Base-by-base conservation (phyloP, 2,888 invertebrate genomes). In the Neoscelio sp. region DNA sequence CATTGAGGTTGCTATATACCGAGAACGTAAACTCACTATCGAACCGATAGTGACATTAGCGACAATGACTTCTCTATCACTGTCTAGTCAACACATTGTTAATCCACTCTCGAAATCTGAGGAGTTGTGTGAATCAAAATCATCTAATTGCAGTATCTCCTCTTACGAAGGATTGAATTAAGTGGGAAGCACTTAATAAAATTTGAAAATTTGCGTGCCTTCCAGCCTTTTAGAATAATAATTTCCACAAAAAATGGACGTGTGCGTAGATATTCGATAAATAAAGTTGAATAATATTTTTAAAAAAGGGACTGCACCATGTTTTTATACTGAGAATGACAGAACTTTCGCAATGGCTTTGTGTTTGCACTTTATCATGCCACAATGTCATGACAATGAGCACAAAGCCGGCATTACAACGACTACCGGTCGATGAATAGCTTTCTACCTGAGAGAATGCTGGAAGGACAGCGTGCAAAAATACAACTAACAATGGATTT, bases 11-110 rank as follows among this genome's bases (percentile, higher is more conserved):
- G 84, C 85, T 86, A 84, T 87, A 85, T 85, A 85, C 84, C 85
- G 84, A 83, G 86, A 87, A 85, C 87, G 86, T 86, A 86, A 89
- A 89, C 88, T 88, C 88, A 87, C 87, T 89, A 88, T 89, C 87
- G 87, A 85, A 73, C 85, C 84, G 87, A 88, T 88, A 87, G 84
- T 84, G 84, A 88, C 87, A 84, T 82, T 80, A 84, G 80, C 76
- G 77, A 82, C 78, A 76, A 79, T 80, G 79, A 79, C 78, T 78
- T 50, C 80, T 78, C 68, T 78, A 71, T 71, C 76, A 80, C 48
- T 68, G 75, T 68, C 77, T 78, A 71, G 77, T 71, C 79, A 50
- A 58, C 48, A 64, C 68, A 70, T 68, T 56, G 68, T 68, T 77
- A 74, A 68, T 65, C 78, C 67, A 68, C 70, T 74, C 78, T 70